Conservation (phyloP, 2,888 invertebrate genomes). For the Saturnia japonica region DNA sequence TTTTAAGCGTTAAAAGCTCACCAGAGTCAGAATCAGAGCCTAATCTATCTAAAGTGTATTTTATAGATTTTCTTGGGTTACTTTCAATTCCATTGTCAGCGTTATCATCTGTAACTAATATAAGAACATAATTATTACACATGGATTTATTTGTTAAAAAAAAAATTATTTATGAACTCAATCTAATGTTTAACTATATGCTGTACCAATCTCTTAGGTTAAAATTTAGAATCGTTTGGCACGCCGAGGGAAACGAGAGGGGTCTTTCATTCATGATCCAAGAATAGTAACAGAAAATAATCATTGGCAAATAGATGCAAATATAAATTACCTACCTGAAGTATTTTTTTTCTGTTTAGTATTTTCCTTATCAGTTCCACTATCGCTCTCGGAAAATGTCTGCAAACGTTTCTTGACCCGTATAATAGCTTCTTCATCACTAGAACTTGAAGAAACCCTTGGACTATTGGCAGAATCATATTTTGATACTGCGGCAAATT, state of each 20-base stretch:
- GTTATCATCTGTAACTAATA: conserved; percentile 25
- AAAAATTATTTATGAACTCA: not conserved
- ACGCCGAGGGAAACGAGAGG: too few relatives aligned
- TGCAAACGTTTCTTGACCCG: conserved; percentile 45
- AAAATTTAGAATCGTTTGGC: too few relatives aligned
- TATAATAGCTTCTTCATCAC: conserved; percentile 41
- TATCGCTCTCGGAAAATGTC: conserved; percentile 57
- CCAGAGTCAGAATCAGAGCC: conserved; percentile 32
- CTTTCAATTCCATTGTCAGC: conserved; percentile 23
- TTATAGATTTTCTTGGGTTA: not conserved
- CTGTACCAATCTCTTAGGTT: too few relatives aligned
- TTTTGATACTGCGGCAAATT: not conserved
- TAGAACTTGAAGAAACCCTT: conserved; percentile 21
- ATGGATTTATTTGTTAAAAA: not conserved
- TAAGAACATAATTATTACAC: not conserved
- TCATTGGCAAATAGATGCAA: not conserved
- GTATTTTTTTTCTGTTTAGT: not conserved
- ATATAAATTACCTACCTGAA: conserved; percentile 8
- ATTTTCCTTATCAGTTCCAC: conserved; percentile 35
- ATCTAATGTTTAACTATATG: too few relatives aligned
- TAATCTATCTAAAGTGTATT: conserved; percentile 27
- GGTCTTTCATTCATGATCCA: not conserved
- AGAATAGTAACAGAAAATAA: not conserved
- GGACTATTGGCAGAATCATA: conserved; percentile 11
- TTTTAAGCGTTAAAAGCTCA: conserved; percentile 33